Conservation (phyloP, 2,797 vertebrate species). For the Poeciliopsis turneri region DNA sequence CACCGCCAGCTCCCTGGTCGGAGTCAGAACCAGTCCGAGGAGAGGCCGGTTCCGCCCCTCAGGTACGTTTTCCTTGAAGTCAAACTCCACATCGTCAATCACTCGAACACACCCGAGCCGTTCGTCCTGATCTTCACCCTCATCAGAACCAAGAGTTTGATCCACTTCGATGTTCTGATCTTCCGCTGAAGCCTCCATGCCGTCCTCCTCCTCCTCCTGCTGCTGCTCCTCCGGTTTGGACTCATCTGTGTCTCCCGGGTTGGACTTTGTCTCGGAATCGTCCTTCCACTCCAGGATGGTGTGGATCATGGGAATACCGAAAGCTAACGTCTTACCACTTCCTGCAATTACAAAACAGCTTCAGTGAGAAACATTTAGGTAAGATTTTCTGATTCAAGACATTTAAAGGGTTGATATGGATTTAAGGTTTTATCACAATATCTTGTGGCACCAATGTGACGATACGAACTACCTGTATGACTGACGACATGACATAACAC, state of each 20-base stretch:
- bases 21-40: slow-evolving; percentile 92
- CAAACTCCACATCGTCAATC: slow-evolving; percentile 64
- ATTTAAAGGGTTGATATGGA: no score
- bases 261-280: slow-evolving; percentile 30
- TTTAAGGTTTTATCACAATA: no score
- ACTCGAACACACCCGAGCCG: slow-evolving; percentile 69
- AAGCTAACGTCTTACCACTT: slow-evolving; percentile 96
- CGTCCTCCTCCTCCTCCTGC: neutral
- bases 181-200: slow-evolving; percentile 13
- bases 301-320: slow-evolving; percentile 97
- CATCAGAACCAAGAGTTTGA: slow-evolving; percentile 46
- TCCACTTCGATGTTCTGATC: slow-evolving; percentile 35
- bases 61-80: slow-evolving; percentile 36
- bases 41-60: slow-evolving; percentile 77
- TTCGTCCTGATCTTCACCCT: slow-evolving; percentile 38
- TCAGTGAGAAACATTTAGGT: neutral
- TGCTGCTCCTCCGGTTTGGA: slow-evolving; percentile 33
- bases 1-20: slow-evolving; percentile 95
- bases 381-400: neutral
- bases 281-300: slow-evolving; percentile 88
- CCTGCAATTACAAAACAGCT: slow-evolving; percentile 76
- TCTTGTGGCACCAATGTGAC: no score
- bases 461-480: no score
- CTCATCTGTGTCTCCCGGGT: neutral
- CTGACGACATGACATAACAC: no score